Base-by-base conservation (phyloP, 2,797 vertebrate species). In the Sebastes glaucus region DNA sequence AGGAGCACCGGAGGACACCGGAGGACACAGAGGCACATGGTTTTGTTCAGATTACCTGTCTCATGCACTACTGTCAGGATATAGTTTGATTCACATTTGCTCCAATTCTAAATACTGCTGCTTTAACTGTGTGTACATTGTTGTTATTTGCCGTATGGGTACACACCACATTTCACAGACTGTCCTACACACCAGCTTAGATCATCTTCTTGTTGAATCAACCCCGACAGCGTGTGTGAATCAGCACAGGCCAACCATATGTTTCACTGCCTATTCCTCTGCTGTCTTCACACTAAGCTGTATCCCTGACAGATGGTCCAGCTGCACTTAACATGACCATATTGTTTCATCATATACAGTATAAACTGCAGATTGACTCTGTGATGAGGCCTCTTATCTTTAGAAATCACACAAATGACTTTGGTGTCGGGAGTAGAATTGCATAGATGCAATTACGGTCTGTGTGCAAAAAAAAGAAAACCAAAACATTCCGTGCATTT, bases 301-400 rank as follows among this genome's bases (percentile, higher is more conserved):
- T 27, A 42, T 76, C 77, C 46, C 67, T 46, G 74, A 85, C 89
- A 86, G 89, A 92, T 85, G 84, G 38, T 23, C 22, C 33, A 69
- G 73, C 82, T 86, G 82, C 87, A 72, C 81, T 81, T 82, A 81
- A 77, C 68, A 46, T 64, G 78, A 66, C 62, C 38, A 22, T 20
- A 63, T 84, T 73, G 78, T 81, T 82, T 78, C 61, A 71, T 74
- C 70, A 61, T 52, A 80, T 27, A 53, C 42, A 18, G 70, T 62
- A 38, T 32, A 70, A 84, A 80, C 22, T 28, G 28, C 60, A 70
- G 30, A 70, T 30, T 42, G 25, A 32, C 68, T 78, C 23, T 18
- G 23, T 71, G 55, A 63, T 3, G 7, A 57, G 52, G 33, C 27
- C 18, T 62, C 77, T 78, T 57, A 65, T 82, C 55, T 80, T 72